phyloP scores from a whole-genome alignment of 2,888 invertebrate genomes.

The Nipponacmea schrenckii region DNA sequence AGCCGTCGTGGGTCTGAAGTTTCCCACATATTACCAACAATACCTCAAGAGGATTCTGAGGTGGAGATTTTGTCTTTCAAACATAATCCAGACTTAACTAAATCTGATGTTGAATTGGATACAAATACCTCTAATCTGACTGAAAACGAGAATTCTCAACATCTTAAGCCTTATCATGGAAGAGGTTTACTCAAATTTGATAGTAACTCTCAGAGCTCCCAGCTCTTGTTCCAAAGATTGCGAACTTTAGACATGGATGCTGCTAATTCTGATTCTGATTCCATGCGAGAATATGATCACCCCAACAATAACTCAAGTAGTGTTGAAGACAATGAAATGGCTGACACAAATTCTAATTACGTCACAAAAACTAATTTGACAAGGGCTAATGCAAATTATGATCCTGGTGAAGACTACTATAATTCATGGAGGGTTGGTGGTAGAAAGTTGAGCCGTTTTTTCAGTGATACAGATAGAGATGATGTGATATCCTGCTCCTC shows the following conservation, averaged over 20 bases:
- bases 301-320: background rate
- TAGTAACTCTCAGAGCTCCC: background rate
- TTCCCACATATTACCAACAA: background rate
- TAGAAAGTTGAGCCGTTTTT: background rate
- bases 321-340: background rate
- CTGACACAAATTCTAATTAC: background rate
- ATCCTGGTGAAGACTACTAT: background rate
- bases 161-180: background rate
- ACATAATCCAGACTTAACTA: background rate
- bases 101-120: background rate
- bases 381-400: background rate
- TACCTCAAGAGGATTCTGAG: background rate
- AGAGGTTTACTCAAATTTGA: background rate
- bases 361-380: background rate
- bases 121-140: background rate
- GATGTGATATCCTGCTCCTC: background rate
- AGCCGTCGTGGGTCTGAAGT: background rate
- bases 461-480: constrained; percentile 3
- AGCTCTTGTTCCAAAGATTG: background rate
- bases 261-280: background rate
- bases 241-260: background rate
- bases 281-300: background rate
- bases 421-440: background rate
- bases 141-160: background rate
- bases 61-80: background rate